Evolutionary conservation across 2,797 vertebrate species (phyloP).

Genomic region (Lacerta agilis): DNA sequence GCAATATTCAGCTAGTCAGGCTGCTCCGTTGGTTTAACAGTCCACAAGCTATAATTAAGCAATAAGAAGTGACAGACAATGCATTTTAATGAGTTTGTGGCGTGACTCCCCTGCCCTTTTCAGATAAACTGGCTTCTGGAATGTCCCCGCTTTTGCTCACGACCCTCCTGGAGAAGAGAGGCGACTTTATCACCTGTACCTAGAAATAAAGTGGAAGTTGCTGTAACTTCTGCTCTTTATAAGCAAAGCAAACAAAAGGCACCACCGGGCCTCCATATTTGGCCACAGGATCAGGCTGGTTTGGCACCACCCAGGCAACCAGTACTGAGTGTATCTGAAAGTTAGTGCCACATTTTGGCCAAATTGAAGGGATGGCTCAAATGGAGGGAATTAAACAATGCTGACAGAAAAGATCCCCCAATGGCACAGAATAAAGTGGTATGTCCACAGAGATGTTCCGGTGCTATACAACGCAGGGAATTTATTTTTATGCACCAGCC

Average conservation of each 20-base stretch:
- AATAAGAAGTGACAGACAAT: slow-evolving; percentile 30
- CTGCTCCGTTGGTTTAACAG: background rate
- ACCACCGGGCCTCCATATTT: background rate
- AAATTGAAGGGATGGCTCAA: background rate
- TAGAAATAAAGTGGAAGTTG: background rate
- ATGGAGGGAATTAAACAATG: slow-evolving; percentile 2
- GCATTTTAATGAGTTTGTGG: slow-evolving; percentile 19
- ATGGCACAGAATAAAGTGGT: slow-evolving; percentile 17
- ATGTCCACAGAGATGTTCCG: slow-evolving; percentile 32
- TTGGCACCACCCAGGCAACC: background rate
- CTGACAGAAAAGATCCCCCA: background rate
- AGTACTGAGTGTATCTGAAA: slow-evolving; percentile 25
- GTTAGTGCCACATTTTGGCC: background rate
- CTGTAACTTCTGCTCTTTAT: slow-evolving; percentile 36
- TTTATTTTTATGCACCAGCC: background rate
- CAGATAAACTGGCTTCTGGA: slow-evolving; percentile 27
- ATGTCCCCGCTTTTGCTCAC: background rate
- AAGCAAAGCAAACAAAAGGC: slow-evolving; percentile 20
- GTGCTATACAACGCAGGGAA: background rate
- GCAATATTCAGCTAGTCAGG: slow-evolving; percentile 16
- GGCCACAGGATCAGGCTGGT: background rate
- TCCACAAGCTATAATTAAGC: slow-evolving; percentile 24
- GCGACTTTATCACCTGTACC: slow-evolving; percentile 29
- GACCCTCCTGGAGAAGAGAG: background rate
- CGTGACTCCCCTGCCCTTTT: slow-evolving; percentile 16